Percentiles rank a stretch among this genome's conserved stretches.
Conservation (phyloP, 35 echinoderm and acorn worm genomes). For the Patiria miniata region DNA sequence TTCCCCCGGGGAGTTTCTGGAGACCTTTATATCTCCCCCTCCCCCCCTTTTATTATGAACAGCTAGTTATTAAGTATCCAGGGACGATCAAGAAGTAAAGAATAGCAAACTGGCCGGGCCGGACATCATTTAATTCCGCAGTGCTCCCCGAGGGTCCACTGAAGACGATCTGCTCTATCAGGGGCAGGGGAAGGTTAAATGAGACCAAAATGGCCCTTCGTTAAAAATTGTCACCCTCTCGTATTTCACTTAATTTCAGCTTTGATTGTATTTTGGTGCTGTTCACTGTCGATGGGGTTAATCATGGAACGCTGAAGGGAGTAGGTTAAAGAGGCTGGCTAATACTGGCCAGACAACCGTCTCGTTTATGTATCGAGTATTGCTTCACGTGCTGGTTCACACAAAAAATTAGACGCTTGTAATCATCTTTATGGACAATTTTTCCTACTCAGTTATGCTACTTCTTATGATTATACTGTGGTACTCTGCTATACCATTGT, state of each 20-base stretch:
- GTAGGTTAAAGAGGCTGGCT: too few relatives aligned
- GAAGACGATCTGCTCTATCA: not conserved
- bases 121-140: not conserved
- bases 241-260: slow-evolving; percentile 10
- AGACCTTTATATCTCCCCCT: too few relatives aligned
- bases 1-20: not conserved
- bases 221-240: slow-evolving; percentile 9
- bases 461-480: too few relatives aligned
- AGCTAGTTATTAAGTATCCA: slow-evolving; percentile 19
- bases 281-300: not conserved
- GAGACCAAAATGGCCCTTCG: slow-evolving; percentile 21
- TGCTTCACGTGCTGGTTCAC: too few relatives aligned
- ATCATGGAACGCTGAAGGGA: not conserved
- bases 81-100: not conserved
- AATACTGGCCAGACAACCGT: too few relatives aligned
- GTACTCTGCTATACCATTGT: too few relatives aligned
- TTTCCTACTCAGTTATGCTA: too few relatives aligned
- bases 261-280: not conserved
- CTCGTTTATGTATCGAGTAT: too few relatives aligned
- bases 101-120: not conserved
- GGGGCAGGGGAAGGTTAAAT: slow-evolving; percentile 17
- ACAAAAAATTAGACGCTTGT: too few relatives aligned
- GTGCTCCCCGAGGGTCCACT: slow-evolving; percentile 1
- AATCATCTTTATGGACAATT: too few relatives aligned
- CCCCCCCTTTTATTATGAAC: not conserved